Base-by-base conservation (phyloP, 2,797 vertebrate genomes). In the Dallia pectoralis region DNA sequence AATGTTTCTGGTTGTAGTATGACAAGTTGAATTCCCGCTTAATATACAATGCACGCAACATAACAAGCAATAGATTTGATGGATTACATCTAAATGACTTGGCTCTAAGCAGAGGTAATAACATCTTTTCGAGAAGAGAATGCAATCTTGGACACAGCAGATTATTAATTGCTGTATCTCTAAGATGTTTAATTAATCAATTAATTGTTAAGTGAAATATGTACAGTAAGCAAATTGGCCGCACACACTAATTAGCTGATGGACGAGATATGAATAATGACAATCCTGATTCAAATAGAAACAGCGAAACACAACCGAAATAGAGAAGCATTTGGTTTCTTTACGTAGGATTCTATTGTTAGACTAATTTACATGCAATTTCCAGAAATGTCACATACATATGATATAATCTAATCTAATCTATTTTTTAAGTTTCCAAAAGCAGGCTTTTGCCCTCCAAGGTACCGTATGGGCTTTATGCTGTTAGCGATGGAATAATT, bases 41-140 rank as follows among this genome's bases (percentile, higher is more conserved):
- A 36, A 72, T 81, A 74, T 72, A 47, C 4, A 19, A 76, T 72
- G 36, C 8, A 56, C 1, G n/a, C 51, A 56, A 56, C 9, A 1
- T 74, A 81, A 77, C 70, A 76, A 69, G 62, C 53, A 67, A 71
- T 69, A 64, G n/a, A 73, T 81, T 81, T 74, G 76, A 80, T 68
- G 81, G 81, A 87, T 91, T 76, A 51, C 72, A 87, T 84, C 73
- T 81, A 82, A 85, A 78, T 83, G 70, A 70, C 71, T 79, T 56
- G 22, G 72, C 69, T 77, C 44, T 66, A 9, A 64, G 30, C 67
- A 74, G 49, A 85, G 79, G 72, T 81, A 88, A 86, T 86, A 82
- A 76, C 47, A 80, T 30, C 68, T 67, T 77, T 82, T 61, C 74
- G 68, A 67, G 73, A 49, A 79, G 73, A 85, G 82, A 82, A 85